phyloP scores from a whole-genome alignment of 1,140 invertebrate species.

The Eumaeus atala region DNA sequence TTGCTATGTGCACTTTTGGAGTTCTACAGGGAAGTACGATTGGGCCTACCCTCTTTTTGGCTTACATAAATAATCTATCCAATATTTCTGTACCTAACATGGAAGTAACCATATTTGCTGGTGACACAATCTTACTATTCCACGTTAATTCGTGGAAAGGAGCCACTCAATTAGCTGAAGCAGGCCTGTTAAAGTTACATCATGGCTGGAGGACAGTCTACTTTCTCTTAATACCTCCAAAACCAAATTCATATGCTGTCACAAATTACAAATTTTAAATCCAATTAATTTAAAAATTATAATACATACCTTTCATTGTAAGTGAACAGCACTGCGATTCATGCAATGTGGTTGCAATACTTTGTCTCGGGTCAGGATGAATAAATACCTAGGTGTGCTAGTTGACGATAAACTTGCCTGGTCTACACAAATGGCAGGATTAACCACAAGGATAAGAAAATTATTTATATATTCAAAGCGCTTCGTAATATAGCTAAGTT shows the following conservation, averaged over 20 bases:
- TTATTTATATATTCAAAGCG: neutral
- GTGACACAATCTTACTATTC: too few relatives aligned
- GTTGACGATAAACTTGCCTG: conserved; percentile 3
- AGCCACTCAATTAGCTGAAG: too few relatives aligned
- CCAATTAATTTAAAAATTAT: too few relatives aligned
- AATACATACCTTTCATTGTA: too few relatives aligned
- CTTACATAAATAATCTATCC: neutral
- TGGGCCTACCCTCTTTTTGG: neutral
- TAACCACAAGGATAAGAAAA: neutral
- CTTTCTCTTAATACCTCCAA: too few relatives aligned
- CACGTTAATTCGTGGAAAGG: too few relatives aligned
- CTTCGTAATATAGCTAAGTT: neutral
- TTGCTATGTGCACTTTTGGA: neutral
- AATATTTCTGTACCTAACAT: too few relatives aligned
- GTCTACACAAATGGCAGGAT: neutral
- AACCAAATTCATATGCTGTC: too few relatives aligned
- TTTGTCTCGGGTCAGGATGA: neutral
- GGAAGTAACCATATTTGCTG: too few relatives aligned
- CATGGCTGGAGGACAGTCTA: too few relatives aligned
- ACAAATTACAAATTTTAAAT: too few relatives aligned
- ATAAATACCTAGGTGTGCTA: conserved; percentile 4
- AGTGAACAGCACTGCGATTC: neutral
- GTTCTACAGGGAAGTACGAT: conserved; percentile 4
- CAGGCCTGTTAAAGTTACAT: too few relatives aligned
- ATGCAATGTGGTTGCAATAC: neutral